Evolutionary conservation across 2,113 vertebrate genomes (phyloP).

Genomic region (Saguinus imperator): DNA sequence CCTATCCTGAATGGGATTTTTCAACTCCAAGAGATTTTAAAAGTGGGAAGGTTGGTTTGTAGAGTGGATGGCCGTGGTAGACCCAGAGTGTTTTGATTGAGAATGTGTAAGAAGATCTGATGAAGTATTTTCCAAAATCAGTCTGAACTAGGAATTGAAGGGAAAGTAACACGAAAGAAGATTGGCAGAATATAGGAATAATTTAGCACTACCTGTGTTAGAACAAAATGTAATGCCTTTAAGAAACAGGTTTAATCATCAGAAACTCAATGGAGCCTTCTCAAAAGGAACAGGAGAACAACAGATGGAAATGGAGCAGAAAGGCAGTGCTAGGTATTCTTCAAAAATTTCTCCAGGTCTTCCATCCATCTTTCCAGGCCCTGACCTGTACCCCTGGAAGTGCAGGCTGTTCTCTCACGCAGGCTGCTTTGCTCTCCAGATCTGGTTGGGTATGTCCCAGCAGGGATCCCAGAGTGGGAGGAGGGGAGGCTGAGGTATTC

Average conservation of each 20-base stretch:
- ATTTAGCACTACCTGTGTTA: not conserved
- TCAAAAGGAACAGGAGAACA: not conserved
- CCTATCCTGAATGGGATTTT: not conserved
- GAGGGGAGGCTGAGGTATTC: not conserved
- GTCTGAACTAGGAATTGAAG: not conserved
- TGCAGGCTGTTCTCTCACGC: not conserved
- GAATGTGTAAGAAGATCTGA: not conserved
- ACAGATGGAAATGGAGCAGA: not conserved
- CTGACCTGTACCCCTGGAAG: not conserved
- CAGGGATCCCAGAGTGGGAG: not conserved
- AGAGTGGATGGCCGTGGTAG: not conserved
- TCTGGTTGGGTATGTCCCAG: not conserved
- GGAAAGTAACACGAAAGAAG: not conserved
- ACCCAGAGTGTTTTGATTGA: not conserved
- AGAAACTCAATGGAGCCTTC: not conserved
- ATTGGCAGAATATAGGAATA: not conserved
- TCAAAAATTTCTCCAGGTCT: not conserved
- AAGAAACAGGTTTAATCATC: not conserved
- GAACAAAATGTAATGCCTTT: not conserved
- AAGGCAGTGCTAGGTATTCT: not conserved
- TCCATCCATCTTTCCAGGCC: not conserved
- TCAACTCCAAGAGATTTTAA: not conserved
- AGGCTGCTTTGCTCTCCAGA: not conserved
- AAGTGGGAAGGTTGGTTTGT: not conserved
- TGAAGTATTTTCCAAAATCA: not conserved